Percentiles rank a stretch among this genome's conserved stretches.
Evolutionary conservation across 2,113 vertebrate species (phyloP).

Genomic region (Ivindomyrus marchei): DNA sequence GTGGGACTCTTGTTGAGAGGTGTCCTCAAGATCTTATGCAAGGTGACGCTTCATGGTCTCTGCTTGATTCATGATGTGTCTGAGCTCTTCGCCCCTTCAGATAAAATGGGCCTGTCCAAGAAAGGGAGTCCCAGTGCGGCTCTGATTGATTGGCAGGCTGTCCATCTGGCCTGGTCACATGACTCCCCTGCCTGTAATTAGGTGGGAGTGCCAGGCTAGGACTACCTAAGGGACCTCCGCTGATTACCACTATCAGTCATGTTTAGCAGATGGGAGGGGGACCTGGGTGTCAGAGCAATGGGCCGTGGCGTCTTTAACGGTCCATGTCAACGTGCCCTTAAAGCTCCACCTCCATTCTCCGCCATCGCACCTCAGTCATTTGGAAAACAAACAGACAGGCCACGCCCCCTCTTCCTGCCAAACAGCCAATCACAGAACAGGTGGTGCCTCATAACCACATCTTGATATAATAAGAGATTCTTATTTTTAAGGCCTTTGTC

Average conservation of each 20-base stretch:
- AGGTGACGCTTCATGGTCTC: background rate
- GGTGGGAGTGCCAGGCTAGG: background rate
- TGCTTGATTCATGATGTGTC: background rate
- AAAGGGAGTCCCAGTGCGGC: background rate
- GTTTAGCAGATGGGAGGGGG: background rate
- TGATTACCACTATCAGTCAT: constrained; percentile 21
- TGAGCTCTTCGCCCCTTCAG: background rate
- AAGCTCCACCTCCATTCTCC: background rate
- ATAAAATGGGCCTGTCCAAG: background rate
- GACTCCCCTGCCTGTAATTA: constrained; percentile 2
- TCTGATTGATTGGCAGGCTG: background rate
- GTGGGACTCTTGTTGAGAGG: background rate
- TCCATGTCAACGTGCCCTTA: background rate
- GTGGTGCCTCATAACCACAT: background rate
- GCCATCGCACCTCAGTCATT: background rate
- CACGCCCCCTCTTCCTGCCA: background rate
- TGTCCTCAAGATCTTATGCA: background rate
- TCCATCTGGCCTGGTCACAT: background rate
- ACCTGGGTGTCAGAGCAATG: background rate
- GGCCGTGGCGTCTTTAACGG: constrained; percentile 8
- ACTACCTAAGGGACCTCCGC: background rate
- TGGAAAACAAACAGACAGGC: background rate
- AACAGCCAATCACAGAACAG: background rate
- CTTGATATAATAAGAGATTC: background rate
- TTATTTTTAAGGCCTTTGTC: background rate